A percentile compares a stretch with the other conserved stretches of the same genome.
phyloP scores from a whole-genome alignment of 2,797 vertebrate genomes.

The Anguilla obscura region DNA sequence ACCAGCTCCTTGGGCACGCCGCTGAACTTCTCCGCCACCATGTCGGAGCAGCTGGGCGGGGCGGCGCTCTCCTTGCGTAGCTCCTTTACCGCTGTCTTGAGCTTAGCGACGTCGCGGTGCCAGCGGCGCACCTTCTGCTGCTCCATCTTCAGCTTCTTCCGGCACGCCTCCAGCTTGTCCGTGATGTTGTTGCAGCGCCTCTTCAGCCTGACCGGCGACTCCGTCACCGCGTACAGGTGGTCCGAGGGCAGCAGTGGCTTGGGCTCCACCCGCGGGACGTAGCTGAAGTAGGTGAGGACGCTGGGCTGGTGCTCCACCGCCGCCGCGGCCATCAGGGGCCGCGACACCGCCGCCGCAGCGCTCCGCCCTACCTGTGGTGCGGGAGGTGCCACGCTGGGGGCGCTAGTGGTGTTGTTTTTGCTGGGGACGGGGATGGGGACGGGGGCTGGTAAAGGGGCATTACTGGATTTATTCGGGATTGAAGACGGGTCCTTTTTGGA shows the following conservation, averaged over 20 bases:
- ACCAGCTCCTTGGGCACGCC: slow-evolving; percentile 1
- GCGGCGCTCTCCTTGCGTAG: neutral
- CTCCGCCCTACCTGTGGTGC: neutral
- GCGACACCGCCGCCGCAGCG: too few species aligned
- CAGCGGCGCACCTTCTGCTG: slow-evolving; percentile 4
- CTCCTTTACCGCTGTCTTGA: neutral
- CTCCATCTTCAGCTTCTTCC: slow-evolving; percentile 9
- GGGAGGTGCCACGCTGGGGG: neutral
- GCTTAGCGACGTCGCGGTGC: neutral
- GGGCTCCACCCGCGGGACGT: neutral
- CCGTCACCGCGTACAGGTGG: slow-evolving; percentile 1
- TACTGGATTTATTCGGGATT: neutral
- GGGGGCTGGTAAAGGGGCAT: neutral
- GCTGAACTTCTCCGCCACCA: slow-evolving; percentile 15
- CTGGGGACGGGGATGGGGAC: neutral
- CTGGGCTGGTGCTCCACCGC: neutral
- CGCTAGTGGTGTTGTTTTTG: neutral
- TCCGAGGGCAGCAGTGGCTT: neutral
- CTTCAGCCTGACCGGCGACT: slow-evolving; percentile 8
- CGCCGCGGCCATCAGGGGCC: neutral
- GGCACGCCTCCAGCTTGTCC: neutral
- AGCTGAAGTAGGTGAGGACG: neutral
- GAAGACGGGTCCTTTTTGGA: neutral
- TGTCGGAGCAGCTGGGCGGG: neutral
- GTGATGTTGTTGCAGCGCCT: neutral